Base-by-base conservation (phyloP, 2,888 invertebrate species). In the Plagiodera versicolora region DNA sequence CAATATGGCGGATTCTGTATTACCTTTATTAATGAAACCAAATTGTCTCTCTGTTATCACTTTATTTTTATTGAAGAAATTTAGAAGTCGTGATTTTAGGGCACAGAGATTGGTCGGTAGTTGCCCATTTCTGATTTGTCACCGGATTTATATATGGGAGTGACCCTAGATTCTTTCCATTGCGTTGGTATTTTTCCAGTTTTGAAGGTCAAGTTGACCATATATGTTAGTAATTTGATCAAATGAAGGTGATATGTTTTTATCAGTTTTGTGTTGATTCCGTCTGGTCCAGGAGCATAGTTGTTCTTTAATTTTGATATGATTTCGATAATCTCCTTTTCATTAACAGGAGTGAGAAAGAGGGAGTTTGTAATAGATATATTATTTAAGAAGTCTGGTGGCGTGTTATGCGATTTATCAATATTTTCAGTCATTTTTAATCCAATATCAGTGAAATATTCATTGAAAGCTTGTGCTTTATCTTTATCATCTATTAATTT, bases 111-210 rank as follows among this genome's bases (percentile, higher is more conserved):
- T 14, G n/a, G 48, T 8, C 48, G n/a, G 48, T 48, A 20, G 20
- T 49, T 49, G n/a, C 24, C 28, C 49, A 49, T 49, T 49, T 49
- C 49, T 49, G 49, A 49, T 20, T 18, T 49, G 49, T 49, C 49
- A 49, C 49, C 49, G 18, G 49, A 24, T 49, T 24, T 49, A 24
- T 19, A 49, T 11, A 48, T 48, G 24, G 28, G 49, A 49, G 28
- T 49, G 17, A 28, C 49, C 8, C 14, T 49, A 49, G 49, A 49
- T 17, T 49, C 49, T 49, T 49, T 49, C 49, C 24, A 49, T 49
- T 20, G 28, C 24, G 28, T 47, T 47, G 28, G 28, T 28, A 28
- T 28, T 28, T n/a, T n/a, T n/a, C n/a, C n/a, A n/a, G n/a, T n/a
- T n/a, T n/a, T n/a, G n/a, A n/a, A n/a, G n/a, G n/a, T n/a, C n/a